phyloP scores from a whole-genome alignment of 2,113 vertebrate genomes.

The Varanus komodoensis region DNA sequence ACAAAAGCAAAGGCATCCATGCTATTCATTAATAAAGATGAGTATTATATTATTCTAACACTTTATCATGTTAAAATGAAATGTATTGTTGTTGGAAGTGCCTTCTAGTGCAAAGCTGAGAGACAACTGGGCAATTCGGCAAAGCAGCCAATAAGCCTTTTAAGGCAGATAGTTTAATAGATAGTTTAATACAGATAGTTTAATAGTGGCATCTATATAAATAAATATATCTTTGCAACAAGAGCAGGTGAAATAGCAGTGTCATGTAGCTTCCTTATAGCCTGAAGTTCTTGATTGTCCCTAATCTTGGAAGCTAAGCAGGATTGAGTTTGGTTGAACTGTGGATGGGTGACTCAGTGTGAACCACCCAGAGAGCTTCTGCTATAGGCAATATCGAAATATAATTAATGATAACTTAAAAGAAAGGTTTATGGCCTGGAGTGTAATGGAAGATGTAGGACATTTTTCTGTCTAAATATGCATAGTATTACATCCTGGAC shows the following conservation, averaged over 20 bases:
- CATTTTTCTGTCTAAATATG: no score
- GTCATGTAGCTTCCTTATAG: neutral
- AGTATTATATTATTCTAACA: slow-evolving; percentile 5
- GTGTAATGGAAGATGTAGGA: no score
- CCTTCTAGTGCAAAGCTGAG: slow-evolving; percentile 14
- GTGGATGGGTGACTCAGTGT: no score
- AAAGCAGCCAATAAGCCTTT: slow-evolving; percentile 58
- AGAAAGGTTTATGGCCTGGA: no score
- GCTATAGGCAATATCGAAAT: no score
- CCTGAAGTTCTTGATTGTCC: no score
- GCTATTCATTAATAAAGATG: neutral
- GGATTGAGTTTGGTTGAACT: no score
- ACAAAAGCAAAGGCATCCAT: neutral
- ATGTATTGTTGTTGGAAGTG: neutral
- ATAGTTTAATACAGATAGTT: slow-evolving; percentile 52
- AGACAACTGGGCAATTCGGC: slow-evolving; percentile 27
- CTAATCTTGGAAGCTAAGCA: no score
- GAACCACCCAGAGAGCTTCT: no score
- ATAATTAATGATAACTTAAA: slow-evolving; percentile 10
- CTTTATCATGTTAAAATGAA: slow-evolving; percentile 27
- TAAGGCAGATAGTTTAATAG: slow-evolving; percentile 54
- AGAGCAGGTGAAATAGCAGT: slow-evolving; percentile 44
- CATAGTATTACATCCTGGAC: neutral
- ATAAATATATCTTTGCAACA: slow-evolving; percentile 47
- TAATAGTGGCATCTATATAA: slow-evolving; percentile 48